Evolutionary conservation across 2,113 vertebrate species (phyloP).

Genomic region (Sapayoa aenigma): DNA sequence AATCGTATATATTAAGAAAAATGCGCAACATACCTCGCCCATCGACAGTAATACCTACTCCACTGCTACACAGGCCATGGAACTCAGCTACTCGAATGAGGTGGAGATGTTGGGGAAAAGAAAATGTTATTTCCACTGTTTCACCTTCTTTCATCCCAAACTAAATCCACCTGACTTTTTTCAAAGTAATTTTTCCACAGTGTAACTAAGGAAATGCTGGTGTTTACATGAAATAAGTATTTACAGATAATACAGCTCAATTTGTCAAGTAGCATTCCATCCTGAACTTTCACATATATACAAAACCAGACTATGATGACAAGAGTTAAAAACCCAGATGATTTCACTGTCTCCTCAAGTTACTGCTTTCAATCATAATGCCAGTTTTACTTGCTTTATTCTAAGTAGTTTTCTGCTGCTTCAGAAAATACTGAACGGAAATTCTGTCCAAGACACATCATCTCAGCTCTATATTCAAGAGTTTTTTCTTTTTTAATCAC

Average conservation of each 20-base stretch:
- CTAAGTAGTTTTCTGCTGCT: not conserved
- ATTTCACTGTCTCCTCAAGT: not conserved
- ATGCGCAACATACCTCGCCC: slow-evolving; percentile 73
- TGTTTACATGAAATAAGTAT: not conserved
- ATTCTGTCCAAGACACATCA: not conserved
- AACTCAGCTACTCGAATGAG: slow-evolving; percentile 71
- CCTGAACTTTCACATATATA: not conserved
- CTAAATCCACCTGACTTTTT: not conserved
- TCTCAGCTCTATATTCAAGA: not conserved
- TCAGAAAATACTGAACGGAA: not conserved
- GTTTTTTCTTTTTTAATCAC: not conserved
- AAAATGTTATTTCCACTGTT: not conserved
- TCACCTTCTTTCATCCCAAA: not conserved
- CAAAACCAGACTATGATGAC: not conserved
- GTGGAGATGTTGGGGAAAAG: not conserved
- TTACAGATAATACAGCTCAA: not conserved
- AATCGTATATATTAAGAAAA: not conserved
- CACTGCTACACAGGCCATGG: slow-evolving; percentile 78
- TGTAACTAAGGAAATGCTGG: not conserved
- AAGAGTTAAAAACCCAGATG: not conserved
- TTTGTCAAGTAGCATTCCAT: not conserved
- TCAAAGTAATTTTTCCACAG: not conserved
- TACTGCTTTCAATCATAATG: not conserved
- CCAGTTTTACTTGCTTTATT: not conserved
- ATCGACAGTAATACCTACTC: slow-evolving; percentile 79